Evolutionary conservation across 2,888 invertebrate species (phyloP).

Genomic region (Diloba caeruleocephala): DNA sequence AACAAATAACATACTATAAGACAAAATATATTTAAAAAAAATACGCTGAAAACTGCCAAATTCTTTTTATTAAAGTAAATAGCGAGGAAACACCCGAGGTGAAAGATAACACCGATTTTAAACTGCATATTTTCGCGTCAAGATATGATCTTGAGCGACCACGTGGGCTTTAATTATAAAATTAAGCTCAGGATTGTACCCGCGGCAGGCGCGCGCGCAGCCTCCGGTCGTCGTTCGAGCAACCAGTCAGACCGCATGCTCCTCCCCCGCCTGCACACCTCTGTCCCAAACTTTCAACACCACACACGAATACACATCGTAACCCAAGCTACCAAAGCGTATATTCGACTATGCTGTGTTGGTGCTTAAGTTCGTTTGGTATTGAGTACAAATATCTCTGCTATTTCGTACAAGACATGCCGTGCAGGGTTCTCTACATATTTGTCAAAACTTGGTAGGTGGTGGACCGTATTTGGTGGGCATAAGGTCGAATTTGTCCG

Average conservation of each 20-base stretch:
- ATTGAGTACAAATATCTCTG: constrained; percentile 60
- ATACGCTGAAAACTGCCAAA: constrained; percentile 12
- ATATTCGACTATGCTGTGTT: constrained; percentile 33
- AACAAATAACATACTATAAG: too few relatives aligned
- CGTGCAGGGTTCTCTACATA: constrained; percentile 83
- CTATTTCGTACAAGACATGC: constrained; percentile 83
- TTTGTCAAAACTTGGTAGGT: constrained; percentile 70
- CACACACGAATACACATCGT: constrained; percentile 61
- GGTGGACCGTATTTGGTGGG: constrained; percentile 68
- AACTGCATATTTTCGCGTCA: constrained; percentile 59
- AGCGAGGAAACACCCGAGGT: constrained; percentile 36
- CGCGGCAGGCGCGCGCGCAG: constrained; percentile 79
- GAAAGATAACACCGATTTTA: constrained; percentile 54
- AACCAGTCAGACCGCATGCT: constrained; percentile 86
- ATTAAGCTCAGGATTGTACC: constrained; percentile 74
- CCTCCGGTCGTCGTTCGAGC: constrained; percentile 87
- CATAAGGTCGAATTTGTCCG: constrained; percentile 65
- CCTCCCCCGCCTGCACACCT: constrained; percentile 69
- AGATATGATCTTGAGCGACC: constrained; percentile 61
- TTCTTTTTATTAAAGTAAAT: constrained; percentile 25
- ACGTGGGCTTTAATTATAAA: constrained; percentile 74
- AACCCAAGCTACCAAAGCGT: constrained; percentile 43
- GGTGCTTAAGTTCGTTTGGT: constrained; percentile 58
- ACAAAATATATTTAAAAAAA: too few relatives aligned
- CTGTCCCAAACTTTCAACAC: constrained; percentile 73